A percentile compares a stretch with the other conserved stretches of the same genome.
phyloP scores from a whole-genome alignment of 2,797 vertebrate genomes.

The Melanotaenia nigrans region DNA sequence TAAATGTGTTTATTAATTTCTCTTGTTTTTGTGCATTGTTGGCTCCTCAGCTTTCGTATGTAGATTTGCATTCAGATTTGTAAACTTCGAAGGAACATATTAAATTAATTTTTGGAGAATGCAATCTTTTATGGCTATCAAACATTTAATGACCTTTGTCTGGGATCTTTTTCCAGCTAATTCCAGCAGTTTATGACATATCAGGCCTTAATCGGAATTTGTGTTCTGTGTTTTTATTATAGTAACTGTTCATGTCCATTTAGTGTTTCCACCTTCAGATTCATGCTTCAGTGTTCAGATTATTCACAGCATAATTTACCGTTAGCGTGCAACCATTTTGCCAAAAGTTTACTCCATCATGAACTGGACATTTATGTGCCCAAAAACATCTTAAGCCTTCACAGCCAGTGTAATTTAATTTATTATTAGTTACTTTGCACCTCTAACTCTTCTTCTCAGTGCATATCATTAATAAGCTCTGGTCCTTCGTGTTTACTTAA shows the following conservation, averaged over 20 bases:
- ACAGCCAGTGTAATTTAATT: neutral
- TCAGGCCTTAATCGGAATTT: neutral
- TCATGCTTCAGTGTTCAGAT: neutral
- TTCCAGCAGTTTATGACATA: no score
- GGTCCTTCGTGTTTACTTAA: conserved; percentile 31
- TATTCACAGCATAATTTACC: neutral
- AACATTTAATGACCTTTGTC: neutral
- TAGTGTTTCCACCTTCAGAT: no score
- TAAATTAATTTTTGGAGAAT: neutral
- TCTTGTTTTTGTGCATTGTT: no score
- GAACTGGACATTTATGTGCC: no score
- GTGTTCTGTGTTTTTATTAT: no score
- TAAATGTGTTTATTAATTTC: no score
- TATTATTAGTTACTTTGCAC: neutral
- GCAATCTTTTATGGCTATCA: neutral
- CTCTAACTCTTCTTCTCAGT: conserved; percentile 9
- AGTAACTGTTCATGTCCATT: no score
- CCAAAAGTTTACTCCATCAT: neutral
- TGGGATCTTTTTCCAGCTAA: neutral
- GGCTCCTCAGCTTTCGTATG: no score
- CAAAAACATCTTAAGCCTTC: neutral
- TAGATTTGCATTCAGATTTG: neutral
- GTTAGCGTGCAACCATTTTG: neutral
- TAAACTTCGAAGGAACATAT: no score
- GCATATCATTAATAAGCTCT: conserved; percentile 17